phyloP scores from a whole-genome alignment of 1,140 invertebrate species.

The Apocrypta bakeri region DNA sequence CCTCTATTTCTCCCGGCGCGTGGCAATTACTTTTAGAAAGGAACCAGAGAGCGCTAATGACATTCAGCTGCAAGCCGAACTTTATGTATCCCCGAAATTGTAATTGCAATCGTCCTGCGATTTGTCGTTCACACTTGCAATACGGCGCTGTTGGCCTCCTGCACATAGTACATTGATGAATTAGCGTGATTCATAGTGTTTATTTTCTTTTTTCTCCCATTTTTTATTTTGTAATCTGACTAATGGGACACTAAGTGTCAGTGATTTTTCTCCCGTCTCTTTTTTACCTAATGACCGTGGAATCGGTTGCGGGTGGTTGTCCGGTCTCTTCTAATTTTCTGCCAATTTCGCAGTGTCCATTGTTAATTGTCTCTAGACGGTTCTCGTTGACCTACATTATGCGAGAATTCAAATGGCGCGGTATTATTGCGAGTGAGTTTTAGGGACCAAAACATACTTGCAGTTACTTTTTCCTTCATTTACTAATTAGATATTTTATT shows the following conservation, averaged over 20 bases:
- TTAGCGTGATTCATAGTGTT: conserved; percentile 2
- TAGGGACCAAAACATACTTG: no score
- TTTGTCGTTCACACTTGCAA: background rate
- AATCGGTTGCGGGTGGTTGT: background rate
- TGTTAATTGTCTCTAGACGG: background rate
- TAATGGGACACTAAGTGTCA: background rate
- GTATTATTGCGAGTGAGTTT: background rate
- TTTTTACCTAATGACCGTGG: conserved; percentile 7
- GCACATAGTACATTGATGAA: background rate
- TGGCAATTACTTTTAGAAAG: conserved; percentile 60
- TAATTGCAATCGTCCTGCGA: conserved; percentile 12
- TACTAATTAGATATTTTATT: no score
- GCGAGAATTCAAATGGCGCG: background rate
- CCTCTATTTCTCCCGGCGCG: background rate
- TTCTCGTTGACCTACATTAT: background rate
- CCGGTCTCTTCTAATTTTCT: background rate
- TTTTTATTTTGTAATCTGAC: conserved; percentile 23
- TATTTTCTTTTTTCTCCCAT: background rate
- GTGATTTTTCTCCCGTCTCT: background rate
- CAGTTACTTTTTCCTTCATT: no score
- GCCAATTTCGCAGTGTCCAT: background rate
- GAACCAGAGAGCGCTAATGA: conserved; percentile 50
- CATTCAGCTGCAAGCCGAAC: conserved; percentile 24
- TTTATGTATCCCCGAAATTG: conserved; percentile 41
- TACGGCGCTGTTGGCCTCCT: no score